Evolutionary conservation across 2,113 vertebrate genomes (phyloP), one percentile per base, ranked within the genome.

Genomic region (Thryonomys swinderianus): DNA sequence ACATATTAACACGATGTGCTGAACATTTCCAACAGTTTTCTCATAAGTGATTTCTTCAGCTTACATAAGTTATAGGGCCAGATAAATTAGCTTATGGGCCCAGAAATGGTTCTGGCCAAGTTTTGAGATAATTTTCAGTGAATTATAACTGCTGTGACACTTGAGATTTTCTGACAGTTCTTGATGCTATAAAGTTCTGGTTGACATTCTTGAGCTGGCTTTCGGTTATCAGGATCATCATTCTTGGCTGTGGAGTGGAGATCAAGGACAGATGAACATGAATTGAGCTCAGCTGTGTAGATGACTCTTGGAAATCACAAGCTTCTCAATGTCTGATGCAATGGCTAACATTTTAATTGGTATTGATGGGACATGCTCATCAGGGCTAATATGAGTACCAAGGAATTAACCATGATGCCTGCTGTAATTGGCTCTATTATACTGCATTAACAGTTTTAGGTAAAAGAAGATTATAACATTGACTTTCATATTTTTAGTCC

Each of bases 101-200:
- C 66, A 84, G 85, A 95, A 94, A 59, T 93, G 25, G 37, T 96
- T 84, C 73, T 71, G 95, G 88, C 81, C 73, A 83, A 51, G 66
- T 73, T 78, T 82, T 73, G 83, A 59, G 85, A 92, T 9, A 80
- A 30, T 88, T 92, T 64, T 92, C 40, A 81, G 71, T 93, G 69
- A 92, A 61, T n/a, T 13, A 1, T 93, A 84, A 25, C 32, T 74
- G 32, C 25, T 90, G 10, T 90, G 59, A 91, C 88, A 67, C 9
- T 95, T 96, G 90, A 88, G 78, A 86, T 82, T 94, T 84, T 34
- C 30, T 89, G 80, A 90, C 30, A 91, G 57, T 42, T 94, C 21
- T 90, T 59, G 18, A 13, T 93, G 86, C 67, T 71, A 51, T 48
- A 67, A 84, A 95, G 10, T n/a, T n/a, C n/a, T n/a, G 40, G 34